Evolutionary conservation across 1,140 invertebrate species (phyloP).

Genomic region (Rhyzopertha dominica): DNA sequence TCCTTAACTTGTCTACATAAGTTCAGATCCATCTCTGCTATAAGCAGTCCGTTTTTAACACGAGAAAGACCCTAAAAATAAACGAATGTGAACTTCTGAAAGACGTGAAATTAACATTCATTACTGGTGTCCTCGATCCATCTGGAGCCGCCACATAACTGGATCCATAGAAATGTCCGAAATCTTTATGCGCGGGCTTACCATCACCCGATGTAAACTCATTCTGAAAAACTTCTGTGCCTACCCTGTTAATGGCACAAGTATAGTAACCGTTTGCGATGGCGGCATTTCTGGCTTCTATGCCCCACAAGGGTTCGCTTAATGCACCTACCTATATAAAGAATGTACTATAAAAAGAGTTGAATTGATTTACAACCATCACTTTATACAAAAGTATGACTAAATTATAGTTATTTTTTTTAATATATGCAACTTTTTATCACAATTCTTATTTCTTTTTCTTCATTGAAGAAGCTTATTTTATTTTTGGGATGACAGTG

Average conservation of each 20-base stretch:
- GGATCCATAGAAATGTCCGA: conserved; percentile 97
- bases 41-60: conserved; percentile 81
- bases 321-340: conserved; percentile 51
- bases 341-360: no score
- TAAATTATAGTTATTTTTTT: no score
- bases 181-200: conserved; percentile 83
- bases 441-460: no score
- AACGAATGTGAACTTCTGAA: background rate
- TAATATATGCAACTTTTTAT: no score
- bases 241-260: conserved; percentile 94
- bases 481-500: no score
- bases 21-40: conserved; percentile 91
- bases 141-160: conserved; percentile 93
- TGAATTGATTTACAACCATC: no score
- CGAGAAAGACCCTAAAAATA: conserved; percentile 75
- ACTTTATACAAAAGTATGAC: no score
- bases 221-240: conserved; percentile 84
- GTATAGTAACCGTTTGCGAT: conserved; percentile 95
- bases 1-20: conserved; percentile 93
- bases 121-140: conserved; percentile 82
- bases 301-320: conserved; percentile 93
- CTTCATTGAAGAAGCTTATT: no score
- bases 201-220: conserved; percentile 96
- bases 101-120: conserved; percentile 1
- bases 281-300: conserved; percentile 95